These are phyloP conservation scores for Pelodiscus sinensis DNA, from an alignment of 2,113 vertebrate species.

Conservation along the genomic window DNA sequence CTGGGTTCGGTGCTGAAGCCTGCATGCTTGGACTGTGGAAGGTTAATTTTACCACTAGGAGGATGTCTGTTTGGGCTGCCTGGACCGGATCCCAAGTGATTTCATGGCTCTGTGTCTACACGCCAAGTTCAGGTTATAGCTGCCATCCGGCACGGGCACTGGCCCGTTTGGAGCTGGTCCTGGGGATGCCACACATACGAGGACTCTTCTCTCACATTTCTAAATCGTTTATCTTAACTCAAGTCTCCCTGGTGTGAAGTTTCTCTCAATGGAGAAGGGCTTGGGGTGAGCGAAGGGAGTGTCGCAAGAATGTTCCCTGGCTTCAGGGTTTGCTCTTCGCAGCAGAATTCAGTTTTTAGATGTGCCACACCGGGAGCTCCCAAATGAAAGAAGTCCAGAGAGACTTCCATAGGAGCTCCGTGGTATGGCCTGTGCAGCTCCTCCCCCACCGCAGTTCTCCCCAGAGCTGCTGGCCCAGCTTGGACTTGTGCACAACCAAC, in stretches of 20 bases:
- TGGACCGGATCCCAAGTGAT: background rate
- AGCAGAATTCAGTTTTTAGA: background rate
- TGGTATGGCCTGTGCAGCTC: background rate
- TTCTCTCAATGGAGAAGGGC: too few species aligned
- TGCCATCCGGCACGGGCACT: background rate
- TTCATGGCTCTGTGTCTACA: background rate
- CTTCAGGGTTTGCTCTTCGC: background rate
- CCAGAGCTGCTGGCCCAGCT: background rate
- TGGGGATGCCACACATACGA: background rate
- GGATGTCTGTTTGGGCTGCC: background rate
- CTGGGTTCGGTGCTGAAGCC: background rate
- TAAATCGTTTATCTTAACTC: background rate
- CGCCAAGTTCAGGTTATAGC: background rate
- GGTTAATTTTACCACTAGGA: background rate
- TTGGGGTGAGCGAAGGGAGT: background rate
- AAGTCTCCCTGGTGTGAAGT: background rate
- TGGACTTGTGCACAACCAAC: background rate
- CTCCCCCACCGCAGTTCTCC: background rate
- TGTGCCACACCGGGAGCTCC: background rate
- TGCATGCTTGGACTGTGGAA: background rate
- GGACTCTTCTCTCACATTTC: background rate
- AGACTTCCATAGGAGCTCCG: background rate
- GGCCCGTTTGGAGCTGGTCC: background rate
- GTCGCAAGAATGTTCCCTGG: background rate
- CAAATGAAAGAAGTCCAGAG: background rate